phyloP scores from a whole-genome alignment of 2,888 invertebrate genomes.

The Nemotelus nigrinus region DNA sequence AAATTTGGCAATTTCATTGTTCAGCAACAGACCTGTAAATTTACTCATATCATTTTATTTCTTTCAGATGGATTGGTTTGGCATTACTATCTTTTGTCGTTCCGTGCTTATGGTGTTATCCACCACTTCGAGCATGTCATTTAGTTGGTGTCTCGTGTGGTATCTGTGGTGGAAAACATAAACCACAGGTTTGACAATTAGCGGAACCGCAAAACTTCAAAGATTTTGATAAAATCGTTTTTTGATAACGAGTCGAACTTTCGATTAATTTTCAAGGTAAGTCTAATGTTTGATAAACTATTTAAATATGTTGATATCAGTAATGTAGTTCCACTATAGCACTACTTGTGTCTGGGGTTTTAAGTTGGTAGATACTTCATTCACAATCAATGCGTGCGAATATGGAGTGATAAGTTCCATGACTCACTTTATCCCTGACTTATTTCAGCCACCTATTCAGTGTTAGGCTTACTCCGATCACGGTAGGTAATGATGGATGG shows the following conservation, averaged over 20 bases:
- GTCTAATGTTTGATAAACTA: neutral
- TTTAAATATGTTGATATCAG: too few relatives aligned
- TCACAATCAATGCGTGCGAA: too few relatives aligned
- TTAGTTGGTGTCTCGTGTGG: conserved; percentile 83
- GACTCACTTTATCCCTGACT: too few relatives aligned
- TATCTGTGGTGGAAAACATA: conserved; percentile 85
- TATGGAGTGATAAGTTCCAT: too few relatives aligned
- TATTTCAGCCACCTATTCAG: too few relatives aligned
- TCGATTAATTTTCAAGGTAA: conserved; percentile 38
- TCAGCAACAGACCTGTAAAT: too few relatives aligned
- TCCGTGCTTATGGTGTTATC: conserved; percentile 95
- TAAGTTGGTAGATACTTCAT: too few relatives aligned
- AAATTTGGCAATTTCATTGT: too few relatives aligned
- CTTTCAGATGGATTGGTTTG: conserved; percentile 80
- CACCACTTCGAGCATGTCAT: conserved; percentile 86
- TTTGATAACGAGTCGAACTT: conserved; percentile 46
- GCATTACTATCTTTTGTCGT: conserved; percentile 86
- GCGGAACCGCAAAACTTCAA: conserved; percentile 57
- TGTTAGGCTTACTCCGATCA: too few relatives aligned
- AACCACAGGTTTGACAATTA: conserved; percentile 67
- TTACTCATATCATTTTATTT: neutral
- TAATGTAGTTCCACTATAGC: too few relatives aligned
- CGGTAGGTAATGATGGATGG: too few relatives aligned
- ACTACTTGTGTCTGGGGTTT: too few relatives aligned
- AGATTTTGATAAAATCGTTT: conserved; percentile 51